These are phyloP conservation scores for Halictus rubicundus DNA, from an alignment of 1,140 invertebrate species.

Conservation along the genomic window DNA sequence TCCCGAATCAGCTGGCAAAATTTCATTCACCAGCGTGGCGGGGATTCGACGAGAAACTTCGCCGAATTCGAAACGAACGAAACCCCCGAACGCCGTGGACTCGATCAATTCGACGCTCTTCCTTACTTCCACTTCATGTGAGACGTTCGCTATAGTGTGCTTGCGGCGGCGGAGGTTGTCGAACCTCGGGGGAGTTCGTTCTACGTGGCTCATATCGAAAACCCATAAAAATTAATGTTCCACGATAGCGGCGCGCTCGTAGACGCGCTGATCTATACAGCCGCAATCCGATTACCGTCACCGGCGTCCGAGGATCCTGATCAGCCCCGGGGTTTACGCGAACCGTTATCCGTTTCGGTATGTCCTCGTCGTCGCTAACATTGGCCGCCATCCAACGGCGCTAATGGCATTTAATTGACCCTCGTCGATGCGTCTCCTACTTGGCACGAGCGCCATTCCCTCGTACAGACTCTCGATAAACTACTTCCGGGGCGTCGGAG, in stretches of 20 bases:
- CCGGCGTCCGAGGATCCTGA: constrained; percentile 25
- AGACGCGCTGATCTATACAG: background rate
- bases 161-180: too few species aligned
- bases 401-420: constrained; percentile 69
- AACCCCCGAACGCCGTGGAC: background rate
- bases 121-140: background rate
- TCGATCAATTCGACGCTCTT: background rate
- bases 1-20: too few species aligned
- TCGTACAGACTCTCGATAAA: too few species aligned
- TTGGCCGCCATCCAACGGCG: constrained; percentile 58
- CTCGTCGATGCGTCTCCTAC: constrained; percentile 51
- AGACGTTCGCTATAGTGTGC: background rate
- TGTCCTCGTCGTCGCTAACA: constrained; percentile 55
- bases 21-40: too few species aligned
- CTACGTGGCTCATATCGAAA: constrained; percentile 23
- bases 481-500: too few species aligned
- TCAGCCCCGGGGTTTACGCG: constrained; percentile 26
- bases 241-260: constrained; percentile 12
- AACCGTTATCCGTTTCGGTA: constrained; percentile 39
- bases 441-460: background rate
- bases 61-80: too few species aligned
- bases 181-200: background rate
- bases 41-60: too few species aligned
- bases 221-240: constrained; percentile 47
- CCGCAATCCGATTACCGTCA: constrained; percentile 53